These are phyloP conservation scores for Phoxinus phoxinus DNA, from an alignment of 2,113 vertebrate genomes.

Conservation along the genomic window DNA sequence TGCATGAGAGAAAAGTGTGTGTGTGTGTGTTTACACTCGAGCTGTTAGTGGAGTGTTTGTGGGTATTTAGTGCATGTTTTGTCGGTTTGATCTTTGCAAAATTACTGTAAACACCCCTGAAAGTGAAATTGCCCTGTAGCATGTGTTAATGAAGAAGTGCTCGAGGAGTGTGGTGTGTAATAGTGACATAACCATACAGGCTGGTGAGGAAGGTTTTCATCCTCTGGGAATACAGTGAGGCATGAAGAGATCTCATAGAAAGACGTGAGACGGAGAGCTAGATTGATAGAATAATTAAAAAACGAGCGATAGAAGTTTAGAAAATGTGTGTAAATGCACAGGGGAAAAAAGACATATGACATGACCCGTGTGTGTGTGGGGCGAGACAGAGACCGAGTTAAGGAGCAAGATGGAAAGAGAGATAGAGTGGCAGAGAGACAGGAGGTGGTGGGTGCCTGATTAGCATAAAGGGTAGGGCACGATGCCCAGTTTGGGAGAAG, in stretches of 20 bases:
- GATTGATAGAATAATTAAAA: neutral
- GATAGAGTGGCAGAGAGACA: conserved; percentile 10
- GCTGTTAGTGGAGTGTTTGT: conserved; percentile 14
- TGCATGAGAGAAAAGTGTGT: conserved; percentile 50
- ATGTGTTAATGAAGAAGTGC: conserved; percentile 44
- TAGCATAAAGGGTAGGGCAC: conserved; percentile 80
- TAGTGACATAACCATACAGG: neutral
- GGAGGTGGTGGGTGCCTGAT: conserved; percentile 67
- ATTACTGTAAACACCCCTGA: conserved; percentile 38
- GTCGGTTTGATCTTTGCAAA: conserved; percentile 50
- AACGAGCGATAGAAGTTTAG: neutral
- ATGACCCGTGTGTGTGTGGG: neutral
- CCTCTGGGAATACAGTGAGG: neutral
- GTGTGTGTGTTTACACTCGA: conserved; percentile 38
- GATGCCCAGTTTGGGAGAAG: conserved; percentile 76
- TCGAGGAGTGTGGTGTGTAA: conserved; percentile 9
- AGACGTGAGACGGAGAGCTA: neutral
- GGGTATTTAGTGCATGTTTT: conserved; percentile 43
- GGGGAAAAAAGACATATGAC: conserved; percentile 1
- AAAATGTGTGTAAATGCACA: neutral
- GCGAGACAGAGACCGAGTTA: conserved; percentile 42
- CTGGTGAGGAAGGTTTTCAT: neutral
- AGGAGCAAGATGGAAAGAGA: conserved; percentile 2
- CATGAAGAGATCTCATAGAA: neutral
- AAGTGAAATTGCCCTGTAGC: conserved; percentile 47